Conservation (phyloP, 2,888 invertebrate species). For the Endotricha flammealis region DNA sequence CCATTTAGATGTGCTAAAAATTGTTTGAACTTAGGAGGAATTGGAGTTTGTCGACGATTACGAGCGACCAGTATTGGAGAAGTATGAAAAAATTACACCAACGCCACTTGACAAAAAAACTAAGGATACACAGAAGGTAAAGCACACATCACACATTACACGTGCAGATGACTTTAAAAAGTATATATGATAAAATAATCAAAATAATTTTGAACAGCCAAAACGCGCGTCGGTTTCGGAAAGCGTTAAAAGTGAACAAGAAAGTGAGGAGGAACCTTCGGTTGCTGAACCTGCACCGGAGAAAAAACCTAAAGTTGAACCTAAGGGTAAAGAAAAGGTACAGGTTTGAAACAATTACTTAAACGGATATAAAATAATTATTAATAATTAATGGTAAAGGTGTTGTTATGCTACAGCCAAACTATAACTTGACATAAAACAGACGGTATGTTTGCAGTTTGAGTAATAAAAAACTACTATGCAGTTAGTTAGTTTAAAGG, state of each 20-base stretch:
- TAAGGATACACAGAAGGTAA: constrained; percentile 71
- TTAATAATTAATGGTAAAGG: neutral
- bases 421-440: no score
- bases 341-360: neutral
- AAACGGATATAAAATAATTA: neutral
- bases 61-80: constrained; percentile 86
- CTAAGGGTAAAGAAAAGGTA: constrained; percentile 33
- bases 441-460: no score
- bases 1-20: constrained; percentile 54
- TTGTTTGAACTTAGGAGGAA: constrained; percentile 63
- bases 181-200: constrained; percentile 16
- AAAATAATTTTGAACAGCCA: constrained; percentile 37
- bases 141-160: constrained; percentile 39
- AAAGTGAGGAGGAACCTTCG: constrained; percentile 64
- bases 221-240: constrained; percentile 67
- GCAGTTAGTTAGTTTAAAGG: no score
- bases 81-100: constrained; percentile 80
- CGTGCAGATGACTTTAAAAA: constrained; percentile 5
- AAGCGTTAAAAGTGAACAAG: constrained; percentile 61
- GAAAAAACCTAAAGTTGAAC: constrained; percentile 53
- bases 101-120: constrained; percentile 73
- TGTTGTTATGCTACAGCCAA: no score
- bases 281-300: constrained; percentile 51
- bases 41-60: constrained; percentile 83
- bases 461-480: no score